phyloP scores from a whole-genome alignment of 2,888 invertebrate genomes.

The Drosophila subsilvestris region DNA sequence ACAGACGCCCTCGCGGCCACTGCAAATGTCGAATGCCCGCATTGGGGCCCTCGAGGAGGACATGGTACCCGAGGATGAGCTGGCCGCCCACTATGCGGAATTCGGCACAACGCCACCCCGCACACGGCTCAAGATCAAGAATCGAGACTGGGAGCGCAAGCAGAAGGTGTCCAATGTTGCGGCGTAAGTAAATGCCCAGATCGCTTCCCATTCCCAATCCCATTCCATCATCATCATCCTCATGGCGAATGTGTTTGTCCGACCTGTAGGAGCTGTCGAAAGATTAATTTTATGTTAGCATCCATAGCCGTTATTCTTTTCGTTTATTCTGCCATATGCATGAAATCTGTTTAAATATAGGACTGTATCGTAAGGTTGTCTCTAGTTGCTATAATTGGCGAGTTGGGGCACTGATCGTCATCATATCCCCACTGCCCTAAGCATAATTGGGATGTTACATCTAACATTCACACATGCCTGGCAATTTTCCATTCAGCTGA shows the following conservation, averaged over 20 bases:
- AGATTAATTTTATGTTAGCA: no score
- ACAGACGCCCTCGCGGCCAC: constrained; percentile 71
- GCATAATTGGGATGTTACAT: no score
- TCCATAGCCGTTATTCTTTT: no score
- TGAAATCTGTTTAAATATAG: no score
- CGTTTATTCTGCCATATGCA: no score
- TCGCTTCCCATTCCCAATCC: not conserved
- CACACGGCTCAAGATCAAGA: constrained; percentile 88
- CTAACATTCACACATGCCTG: no score
- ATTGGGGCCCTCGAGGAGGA: constrained; percentile 75
- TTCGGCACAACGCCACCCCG: constrained; percentile 92
- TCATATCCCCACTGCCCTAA: no score
- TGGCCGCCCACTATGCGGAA: constrained; percentile 86
- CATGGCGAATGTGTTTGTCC: not conserved
- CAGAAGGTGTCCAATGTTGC: constrained; percentile 76
- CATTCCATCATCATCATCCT: not conserved
- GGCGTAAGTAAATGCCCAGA: constrained; percentile 74
- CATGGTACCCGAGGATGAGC: constrained; percentile 84
- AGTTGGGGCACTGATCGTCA: no score
- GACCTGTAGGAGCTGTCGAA: no score
- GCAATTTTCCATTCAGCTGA: no score
- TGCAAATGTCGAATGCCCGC: constrained; percentile 56
- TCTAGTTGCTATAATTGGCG: no score
- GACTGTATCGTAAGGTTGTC: no score
- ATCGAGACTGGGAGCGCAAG: constrained; percentile 84